Base-by-base conservation (phyloP, 2,113 vertebrate species). In the Suricata suricatta region DNA sequence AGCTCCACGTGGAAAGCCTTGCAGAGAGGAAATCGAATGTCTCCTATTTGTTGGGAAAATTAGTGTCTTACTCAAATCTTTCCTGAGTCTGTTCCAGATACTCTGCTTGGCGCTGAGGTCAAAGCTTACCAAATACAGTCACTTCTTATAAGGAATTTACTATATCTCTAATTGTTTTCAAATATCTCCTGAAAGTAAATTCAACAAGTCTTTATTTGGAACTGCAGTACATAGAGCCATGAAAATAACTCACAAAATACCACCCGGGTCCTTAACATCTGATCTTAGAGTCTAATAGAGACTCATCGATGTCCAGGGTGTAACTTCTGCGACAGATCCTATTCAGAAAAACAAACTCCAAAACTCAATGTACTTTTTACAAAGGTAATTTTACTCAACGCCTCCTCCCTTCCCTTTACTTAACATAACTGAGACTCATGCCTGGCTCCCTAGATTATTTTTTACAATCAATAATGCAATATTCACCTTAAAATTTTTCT, bases 391-490 rank as follows among this genome's bases (percentile, higher is more conserved):
- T 72, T 91, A 92, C 7, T 31, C 8, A 86, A 69, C 66, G 7
- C 3, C 10, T 85, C 47, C 25, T 95, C 50, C 12, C n/a, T 71
- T 97, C 44, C 23, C 88, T 96, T 82, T 88, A 82, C 79, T 84
- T 79, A 80, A 93, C 66, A 64, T 79, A 68, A 77, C 35, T 85
- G 31, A 88, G 29, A 50, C 57, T 76, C 88, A 77, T 1, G 84
- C 33, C 84, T 76, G 69, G 27, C 88, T 33, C 14, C 11, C 52
- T 82, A 83, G 90, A 97, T 97, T 94, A 97, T 97, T 96, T 96
- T 98, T 98, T 98, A 97, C 50, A 84, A 98, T 97, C 89, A 98
- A 95, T 98, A 98, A 95, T 94, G 81, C 68, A 98, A 92, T 97
- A 97, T 63, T 41, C 71, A 95, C 69, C 54, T 97, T 98, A 25